Base-by-base conservation (phyloP, 2,888 invertebrate genomes). In the Pristionchus maxplancki region DNA sequence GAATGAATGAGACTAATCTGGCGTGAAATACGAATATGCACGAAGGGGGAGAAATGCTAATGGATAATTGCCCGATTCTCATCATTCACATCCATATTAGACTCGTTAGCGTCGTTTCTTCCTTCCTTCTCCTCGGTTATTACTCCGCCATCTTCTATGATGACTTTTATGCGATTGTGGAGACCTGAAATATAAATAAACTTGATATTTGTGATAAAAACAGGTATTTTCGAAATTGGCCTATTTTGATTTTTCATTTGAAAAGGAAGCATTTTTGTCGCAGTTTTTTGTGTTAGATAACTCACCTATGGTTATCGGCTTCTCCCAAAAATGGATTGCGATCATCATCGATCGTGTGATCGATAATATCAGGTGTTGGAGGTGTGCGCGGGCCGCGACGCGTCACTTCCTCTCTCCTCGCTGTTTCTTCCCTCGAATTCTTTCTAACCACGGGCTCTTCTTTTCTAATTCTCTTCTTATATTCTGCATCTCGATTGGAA, bases 221-320 rank as follows among this genome's bases (percentile, higher is more conserved):
- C 44, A 74, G 15, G 8, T 50, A 53, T 53, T 83, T n/a, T 83
- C 82, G 53, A 83, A 83, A 83, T 28, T 53, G 82, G 53, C 82
- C 50, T 83, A 83, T 83, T 83, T 83, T 53, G 53, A 83, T 24
- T 83, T 83, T 82, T 83, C 53, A 50, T 53, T 83, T 78, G 53
- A 83, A 83, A 83, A 83, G 53, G 5, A 6, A 34, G 53, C 31
- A 9, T 53, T 83, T 83, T 83, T 53, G 17, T 24, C 20, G 53
- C 34, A 4, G 15, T 8, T 83, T 83, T 83, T 31, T 83, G 50
- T 34, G 34, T 50, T 83, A 1, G n/a, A 37, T 53, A 13, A 24
- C 82, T 83, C 31, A 53, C 53, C 53, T 17, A 34, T 34, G 24
- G 0, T 8, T 31, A 0, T 53, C 53, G 53, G 31, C 82, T 31